Percentiles rank a stretch among this genome's conserved stretches.
Conservation (phyloP, 2,797 vertebrate genomes). For the Sebastes wilsoni region DNA sequence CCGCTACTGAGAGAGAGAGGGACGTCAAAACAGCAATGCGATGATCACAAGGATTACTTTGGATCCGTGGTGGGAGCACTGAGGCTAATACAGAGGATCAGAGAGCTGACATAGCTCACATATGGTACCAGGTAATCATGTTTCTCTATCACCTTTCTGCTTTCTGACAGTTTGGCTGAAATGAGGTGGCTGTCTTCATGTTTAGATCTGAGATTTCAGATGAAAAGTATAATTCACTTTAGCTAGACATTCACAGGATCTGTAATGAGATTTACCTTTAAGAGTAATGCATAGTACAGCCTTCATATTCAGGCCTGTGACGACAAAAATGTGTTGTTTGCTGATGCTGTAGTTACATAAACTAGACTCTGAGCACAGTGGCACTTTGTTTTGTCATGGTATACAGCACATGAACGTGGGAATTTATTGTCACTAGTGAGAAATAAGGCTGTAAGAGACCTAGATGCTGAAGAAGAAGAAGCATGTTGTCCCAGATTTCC, state of each 20-base stretch:
- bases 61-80: constrained; percentile 65
- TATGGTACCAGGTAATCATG: constrained; percentile 71
- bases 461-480: constrained; percentile 28
- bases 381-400: background rate
- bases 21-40: constrained; percentile 73
- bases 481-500: constrained; percentile 45
- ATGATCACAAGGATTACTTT: constrained; percentile 75
- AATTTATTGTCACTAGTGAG: constrained; percentile 19
- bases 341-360: constrained; percentile 6
- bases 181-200: constrained; percentile 2
- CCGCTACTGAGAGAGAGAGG: constrained; percentile 52
- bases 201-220: constrained; percentile 6
- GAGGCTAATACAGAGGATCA: constrained; percentile 67
- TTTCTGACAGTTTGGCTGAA: constrained; percentile 8
- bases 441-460: constrained; percentile 26
- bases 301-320: constrained; percentile 42
- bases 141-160: background rate
- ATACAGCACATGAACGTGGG: background rate
- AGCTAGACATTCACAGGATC: background rate
- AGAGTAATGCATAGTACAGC: constrained; percentile 10
- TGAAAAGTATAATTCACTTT: background rate
- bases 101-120: constrained; percentile 66
- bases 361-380: background rate
- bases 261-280: constrained; percentile 6
- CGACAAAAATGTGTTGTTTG: constrained; percentile 28